These are phyloP conservation scores for Scaeva pyrastri DNA, from an alignment of 2,888 invertebrate species.

Conservation along the genomic window DNA sequence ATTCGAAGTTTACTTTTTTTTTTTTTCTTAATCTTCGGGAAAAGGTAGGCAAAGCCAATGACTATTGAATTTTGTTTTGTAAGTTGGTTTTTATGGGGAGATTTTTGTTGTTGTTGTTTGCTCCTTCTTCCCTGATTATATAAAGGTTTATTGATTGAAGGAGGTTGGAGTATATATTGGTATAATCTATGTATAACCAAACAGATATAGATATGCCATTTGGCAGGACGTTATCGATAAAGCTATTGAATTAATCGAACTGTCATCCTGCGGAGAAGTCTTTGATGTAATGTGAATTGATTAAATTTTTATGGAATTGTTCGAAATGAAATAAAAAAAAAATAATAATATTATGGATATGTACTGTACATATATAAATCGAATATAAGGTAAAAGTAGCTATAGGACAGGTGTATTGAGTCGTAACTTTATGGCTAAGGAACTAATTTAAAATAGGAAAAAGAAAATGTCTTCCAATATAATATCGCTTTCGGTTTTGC, in stretches of 20 bases:
- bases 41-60: conserved; percentile 53
- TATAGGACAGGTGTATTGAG: background rate
- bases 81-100: conserved; percentile 11
- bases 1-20: background rate
- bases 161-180: background rate
- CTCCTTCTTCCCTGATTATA: too few relatives aligned
- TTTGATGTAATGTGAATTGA: conserved; percentile 65
- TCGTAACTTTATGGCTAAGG: background rate
- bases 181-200: background rate
- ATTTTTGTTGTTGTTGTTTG: background rate
- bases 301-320: conserved; percentile 50
- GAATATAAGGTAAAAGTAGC: background rate
- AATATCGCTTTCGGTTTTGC: too few relatives aligned
- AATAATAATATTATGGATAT: background rate
- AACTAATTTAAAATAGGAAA: too few relatives aligned
- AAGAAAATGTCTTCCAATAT: too few relatives aligned
- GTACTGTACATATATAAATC: background rate
- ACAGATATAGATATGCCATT: conserved; percentile 21
- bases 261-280: conserved; percentile 56
- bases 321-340: background rate
- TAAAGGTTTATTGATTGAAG: background rate
- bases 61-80: conserved; percentile 48
- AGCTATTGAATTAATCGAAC: conserved; percentile 71
- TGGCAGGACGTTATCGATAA: conserved; percentile 55
- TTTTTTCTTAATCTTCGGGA: conserved; percentile 12